phyloP scores from a whole-genome alignment of 2,797 vertebrate genomes.

The Artibeus jamaicensis region DNA sequence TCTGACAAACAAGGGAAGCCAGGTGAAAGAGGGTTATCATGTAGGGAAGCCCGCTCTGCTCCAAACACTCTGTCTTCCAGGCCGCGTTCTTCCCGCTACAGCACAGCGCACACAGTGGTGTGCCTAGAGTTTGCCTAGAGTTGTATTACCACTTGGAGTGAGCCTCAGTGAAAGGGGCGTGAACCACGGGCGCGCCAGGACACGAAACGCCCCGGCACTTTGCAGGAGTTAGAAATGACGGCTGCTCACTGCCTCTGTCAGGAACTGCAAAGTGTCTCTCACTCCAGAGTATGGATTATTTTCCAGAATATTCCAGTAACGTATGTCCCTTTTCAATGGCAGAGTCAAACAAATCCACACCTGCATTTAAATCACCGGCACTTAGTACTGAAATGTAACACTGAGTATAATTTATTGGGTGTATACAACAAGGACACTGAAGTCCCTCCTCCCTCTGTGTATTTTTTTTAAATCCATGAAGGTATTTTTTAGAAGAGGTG shows the following conservation, averaged over 20 bases:
- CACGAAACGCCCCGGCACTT: neutral
- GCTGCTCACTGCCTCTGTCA: neutral
- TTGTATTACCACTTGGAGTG: neutral
- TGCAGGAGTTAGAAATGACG: neutral
- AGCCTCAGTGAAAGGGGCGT: neutral
- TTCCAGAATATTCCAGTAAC: neutral
- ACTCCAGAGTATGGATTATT: neutral
- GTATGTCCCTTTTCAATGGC: neutral
- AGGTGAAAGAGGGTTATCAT: neutral
- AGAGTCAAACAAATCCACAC: neutral
- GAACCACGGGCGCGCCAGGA: neutral
- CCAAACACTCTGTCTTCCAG: neutral
- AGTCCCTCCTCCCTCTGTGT: neutral
- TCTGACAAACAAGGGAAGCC: neutral
- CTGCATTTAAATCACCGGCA: neutral
- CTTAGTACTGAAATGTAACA: neutral
- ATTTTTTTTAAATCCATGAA: neutral
- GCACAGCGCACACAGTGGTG: neutral
- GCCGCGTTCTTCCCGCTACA: neutral
- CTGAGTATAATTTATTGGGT: neutral
- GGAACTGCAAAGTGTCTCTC: neutral
- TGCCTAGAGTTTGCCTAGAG: neutral
- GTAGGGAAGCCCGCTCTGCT: neutral
- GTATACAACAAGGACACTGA: neutral
- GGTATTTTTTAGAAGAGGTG: neutral